phyloP scores from a whole-genome alignment of 2,797 vertebrate species.

The Hemitrygon akajei region DNA sequence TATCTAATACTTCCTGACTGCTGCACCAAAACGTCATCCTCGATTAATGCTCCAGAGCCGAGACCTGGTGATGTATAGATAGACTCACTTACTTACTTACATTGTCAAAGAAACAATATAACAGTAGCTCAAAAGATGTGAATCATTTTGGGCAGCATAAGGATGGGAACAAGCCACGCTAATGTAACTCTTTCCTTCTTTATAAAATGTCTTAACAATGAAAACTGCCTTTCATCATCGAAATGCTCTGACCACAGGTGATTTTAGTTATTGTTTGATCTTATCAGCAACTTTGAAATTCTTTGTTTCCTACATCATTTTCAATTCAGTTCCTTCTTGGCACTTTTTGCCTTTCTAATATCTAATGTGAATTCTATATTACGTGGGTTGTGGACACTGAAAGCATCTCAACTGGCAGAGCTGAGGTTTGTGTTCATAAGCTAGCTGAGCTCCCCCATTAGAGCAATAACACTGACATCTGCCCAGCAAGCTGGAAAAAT shows the following conservation, averaged over 20 bases:
- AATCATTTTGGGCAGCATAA: neutral
- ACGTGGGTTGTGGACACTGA: neutral
- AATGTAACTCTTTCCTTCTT: neutral
- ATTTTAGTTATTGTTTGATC: neutral
- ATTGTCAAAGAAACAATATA: no score
- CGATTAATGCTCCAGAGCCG: neutral
- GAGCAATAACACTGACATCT: neutral
- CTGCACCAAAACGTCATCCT: neutral
- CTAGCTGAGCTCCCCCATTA: neutral
- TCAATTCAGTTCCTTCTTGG: neutral
- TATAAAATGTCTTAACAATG: neutral
- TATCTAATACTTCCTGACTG: neutral
- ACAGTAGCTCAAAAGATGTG: neutral
- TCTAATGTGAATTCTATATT: neutral
- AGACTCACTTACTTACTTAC: neutral
- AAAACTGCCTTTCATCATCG: neutral
- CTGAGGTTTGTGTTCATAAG: neutral
- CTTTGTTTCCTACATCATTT: neutral
- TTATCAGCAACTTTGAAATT: neutral
- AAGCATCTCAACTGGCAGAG: neutral
- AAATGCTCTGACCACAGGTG: neutral
- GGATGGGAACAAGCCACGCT: neutral
- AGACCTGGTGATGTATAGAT: neutral
- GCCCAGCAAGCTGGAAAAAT: neutral
- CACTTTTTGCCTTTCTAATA: neutral